Percentiles rank a stretch among this genome's conserved stretches.
Evolutionary conservation across 2,888 invertebrate genomes (phyloP).

Genomic region (Branchellion lobata): DNA sequence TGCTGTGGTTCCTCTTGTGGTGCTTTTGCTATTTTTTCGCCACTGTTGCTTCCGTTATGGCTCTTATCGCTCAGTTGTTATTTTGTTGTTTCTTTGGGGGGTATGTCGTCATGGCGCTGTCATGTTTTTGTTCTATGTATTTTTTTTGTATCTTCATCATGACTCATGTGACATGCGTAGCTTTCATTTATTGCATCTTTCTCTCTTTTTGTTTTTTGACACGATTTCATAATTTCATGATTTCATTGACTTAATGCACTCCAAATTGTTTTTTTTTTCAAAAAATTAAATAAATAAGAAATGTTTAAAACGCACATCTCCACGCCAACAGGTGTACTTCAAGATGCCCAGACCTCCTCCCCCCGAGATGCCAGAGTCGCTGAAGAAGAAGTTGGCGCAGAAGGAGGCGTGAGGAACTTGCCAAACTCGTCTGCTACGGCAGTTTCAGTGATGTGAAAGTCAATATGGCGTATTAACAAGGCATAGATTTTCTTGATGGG

Average conservation of each 20-base stretch:
- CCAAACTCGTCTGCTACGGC: neutral
- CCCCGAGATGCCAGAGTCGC: slow-evolving; percentile 84
- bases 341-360: slow-evolving; percentile 91
- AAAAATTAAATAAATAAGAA: neutral
- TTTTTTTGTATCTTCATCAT: no score
- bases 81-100: no score
- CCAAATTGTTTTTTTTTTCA: neutral
- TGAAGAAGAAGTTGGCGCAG: slow-evolving; percentile 54
- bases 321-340: slow-evolving; percentile 70
- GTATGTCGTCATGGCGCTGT: no score
- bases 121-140: no score
- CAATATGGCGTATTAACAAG: no score
- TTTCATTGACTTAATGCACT: neutral
- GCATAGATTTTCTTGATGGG: no score
- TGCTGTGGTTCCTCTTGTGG: slow-evolving; percentile 58
- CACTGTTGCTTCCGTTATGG: no score
- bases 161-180: no score
- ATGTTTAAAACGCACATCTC: neutral
- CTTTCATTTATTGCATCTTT: no score
- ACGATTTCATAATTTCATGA: neutral
- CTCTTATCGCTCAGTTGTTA: no score
- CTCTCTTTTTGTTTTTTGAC: neutral
- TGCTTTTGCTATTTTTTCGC: no score
- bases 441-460: neutral
- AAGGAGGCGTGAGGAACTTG: slow-evolving; percentile 11